Conservation (phyloP, 2,888 invertebrate genomes). For the Eurois occulta region DNA sequence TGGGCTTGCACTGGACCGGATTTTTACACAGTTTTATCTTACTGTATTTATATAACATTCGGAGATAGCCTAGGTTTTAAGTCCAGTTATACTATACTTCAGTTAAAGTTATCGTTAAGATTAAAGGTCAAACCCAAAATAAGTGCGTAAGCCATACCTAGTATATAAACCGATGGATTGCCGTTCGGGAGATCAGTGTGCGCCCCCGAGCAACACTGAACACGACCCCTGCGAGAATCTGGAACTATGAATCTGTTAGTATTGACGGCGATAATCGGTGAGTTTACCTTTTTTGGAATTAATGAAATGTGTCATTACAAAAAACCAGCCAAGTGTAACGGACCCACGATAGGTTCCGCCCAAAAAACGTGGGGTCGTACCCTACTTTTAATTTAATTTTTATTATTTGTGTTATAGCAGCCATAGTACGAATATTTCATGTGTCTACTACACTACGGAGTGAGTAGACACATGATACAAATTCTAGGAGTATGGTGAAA, state of each 20-base stretch:
- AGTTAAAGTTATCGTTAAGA: conserved; percentile 47
- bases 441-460: no score
- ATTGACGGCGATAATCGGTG: conserved; percentile 83
- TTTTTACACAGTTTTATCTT: background rate
- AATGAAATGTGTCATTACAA: background rate
- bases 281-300: conserved; percentile 63
- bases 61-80: conserved; percentile 1
- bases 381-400: no score
- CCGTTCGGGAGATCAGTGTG: conserved; percentile 65
- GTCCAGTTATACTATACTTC: background rate
- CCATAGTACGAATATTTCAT: no score
- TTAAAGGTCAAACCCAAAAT: conserved; percentile 37
- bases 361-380: no score
- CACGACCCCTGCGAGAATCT: conserved; percentile 52
- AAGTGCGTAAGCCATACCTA: conserved; percentile 70
- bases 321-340: background rate
- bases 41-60: background rate
- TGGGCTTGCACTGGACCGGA: background rate
- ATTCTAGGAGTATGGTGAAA: no score
- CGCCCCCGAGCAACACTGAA: conserved; percentile 67
- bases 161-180: conserved; percentile 76
- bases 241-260: conserved; percentile 80
- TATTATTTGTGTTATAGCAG: no score
- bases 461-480: no score
- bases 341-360: background rate